Evolutionary conservation across 1,140 invertebrate species (phyloP).

Genomic region (Brachionus rubens): DNA sequence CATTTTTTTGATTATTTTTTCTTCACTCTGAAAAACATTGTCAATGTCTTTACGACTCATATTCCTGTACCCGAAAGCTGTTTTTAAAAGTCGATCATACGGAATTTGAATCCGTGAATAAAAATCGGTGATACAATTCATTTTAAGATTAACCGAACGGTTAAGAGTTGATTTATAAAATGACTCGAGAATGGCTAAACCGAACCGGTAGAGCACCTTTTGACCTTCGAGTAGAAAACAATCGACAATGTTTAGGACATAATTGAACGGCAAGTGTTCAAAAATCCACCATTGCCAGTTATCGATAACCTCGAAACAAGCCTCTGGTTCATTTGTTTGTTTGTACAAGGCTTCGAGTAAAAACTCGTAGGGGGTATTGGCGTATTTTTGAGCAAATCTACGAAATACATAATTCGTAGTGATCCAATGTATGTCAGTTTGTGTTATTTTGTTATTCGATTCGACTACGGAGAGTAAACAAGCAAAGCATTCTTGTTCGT

Average conservation of each 20-base stretch:
- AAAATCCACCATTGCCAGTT: constrained; percentile 43
- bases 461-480: constrained; percentile 33
- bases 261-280: constrained; percentile 26
- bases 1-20: constrained; percentile 39
- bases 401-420: constrained; percentile 35
- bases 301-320: background rate
- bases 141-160: background rate
- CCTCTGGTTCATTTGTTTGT: background rate
- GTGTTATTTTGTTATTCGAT: constrained; percentile 40
- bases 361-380: background rate
- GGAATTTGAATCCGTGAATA: constrained; percentile 1
- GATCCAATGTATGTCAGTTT: constrained; percentile 43
- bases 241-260: constrained; percentile 35
- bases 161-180: background rate
- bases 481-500: constrained; percentile 29
- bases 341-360: constrained; percentile 12
- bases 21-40: constrained; percentile 4
- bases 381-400: constrained; percentile 40
- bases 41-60: constrained; percentile 46
- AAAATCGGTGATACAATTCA: constrained; percentile 18
- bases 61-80: constrained; percentile 20
- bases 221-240: constrained; percentile 37
- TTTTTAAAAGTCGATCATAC: background rate
- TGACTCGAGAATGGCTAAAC: background rate
- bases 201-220: constrained; percentile 9